Evolutionary conservation across 2,797 vertebrate species (phyloP).

Genomic region (Mormyrus proboscirostris): DNA sequence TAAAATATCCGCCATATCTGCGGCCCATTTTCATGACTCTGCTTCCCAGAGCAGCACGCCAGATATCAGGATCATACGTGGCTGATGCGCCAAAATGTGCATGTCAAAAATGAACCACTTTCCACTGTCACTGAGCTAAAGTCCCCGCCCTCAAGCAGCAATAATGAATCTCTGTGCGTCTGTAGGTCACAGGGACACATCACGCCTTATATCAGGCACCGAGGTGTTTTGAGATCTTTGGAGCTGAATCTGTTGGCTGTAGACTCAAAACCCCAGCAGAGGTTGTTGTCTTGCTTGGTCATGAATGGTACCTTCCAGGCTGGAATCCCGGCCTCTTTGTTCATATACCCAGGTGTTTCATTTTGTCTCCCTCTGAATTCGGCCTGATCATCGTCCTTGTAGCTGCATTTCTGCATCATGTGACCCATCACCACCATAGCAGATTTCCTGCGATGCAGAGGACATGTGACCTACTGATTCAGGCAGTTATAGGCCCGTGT

Average conservation of each 20-base stretch:
- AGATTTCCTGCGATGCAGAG: not conserved
- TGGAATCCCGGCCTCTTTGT: not conserved
- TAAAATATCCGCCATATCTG: not conserved
- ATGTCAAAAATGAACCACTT: slow-evolving; percentile 15
- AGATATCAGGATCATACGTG: not conserved
- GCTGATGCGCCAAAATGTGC: not conserved
- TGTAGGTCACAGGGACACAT: slow-evolving; percentile 42
- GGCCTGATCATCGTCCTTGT: not conserved
- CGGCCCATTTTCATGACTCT: not conserved
- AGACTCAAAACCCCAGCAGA: not conserved
- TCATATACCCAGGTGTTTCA: not conserved
- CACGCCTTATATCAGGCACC: slow-evolving; percentile 24
- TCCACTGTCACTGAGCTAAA: slow-evolving; percentile 5
- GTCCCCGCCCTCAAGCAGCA: slow-evolving; percentile 32
- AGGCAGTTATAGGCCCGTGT: not conserved
- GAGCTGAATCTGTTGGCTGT: not conserved
- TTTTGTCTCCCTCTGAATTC: not conserved
- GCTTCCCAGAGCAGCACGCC: not conserved
- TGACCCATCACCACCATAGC: not conserved
- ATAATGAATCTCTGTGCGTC: slow-evolving; percentile 35
- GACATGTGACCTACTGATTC: slow-evolving; percentile 1
- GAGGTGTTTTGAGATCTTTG: not conserved
- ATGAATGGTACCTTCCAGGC: not conserved
- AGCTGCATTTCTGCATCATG: not conserved
- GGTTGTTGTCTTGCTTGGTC: not conserved